Evolutionary conservation across 1,140 invertebrate species (phyloP).

Genomic region (Saccostrea echinata): DNA sequence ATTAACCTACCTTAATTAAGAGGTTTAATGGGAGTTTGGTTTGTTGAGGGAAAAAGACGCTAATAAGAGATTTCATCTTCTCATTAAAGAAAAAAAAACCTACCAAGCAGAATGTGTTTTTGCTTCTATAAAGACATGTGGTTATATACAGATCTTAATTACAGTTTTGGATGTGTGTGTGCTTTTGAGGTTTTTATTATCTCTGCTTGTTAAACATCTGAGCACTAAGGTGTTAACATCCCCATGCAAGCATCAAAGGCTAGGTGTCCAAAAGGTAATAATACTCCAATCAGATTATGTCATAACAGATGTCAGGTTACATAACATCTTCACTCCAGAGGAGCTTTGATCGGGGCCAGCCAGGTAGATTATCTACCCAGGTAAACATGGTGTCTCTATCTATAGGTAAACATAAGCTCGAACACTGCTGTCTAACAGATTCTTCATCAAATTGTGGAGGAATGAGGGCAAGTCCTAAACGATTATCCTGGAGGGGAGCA

Average conservation of each 20-base stretch:
- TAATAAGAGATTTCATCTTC: no score
- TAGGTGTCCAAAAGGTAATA: slow-evolving; percentile 33
- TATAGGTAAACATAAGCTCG: not conserved
- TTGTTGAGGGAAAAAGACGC: no score
- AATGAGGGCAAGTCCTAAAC: slow-evolving; percentile 26
- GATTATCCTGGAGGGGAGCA: not conserved
- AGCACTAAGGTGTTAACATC: slow-evolving; percentile 25
- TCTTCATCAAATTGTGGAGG: not conserved
- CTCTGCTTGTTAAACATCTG: slow-evolving; percentile 10
- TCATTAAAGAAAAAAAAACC: not conserved
- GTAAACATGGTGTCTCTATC: slow-evolving; percentile 27
- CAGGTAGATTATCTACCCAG: slow-evolving; percentile 21
- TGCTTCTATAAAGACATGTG: not conserved
- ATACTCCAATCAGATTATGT: slow-evolving; percentile 37
- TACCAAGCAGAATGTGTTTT: not conserved
- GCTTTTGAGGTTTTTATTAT: not conserved
- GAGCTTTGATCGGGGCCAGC: slow-evolving; percentile 3
- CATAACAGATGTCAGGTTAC: slow-evolving; percentile 13
- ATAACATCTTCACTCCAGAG: slow-evolving; percentile 34
- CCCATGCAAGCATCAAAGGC: slow-evolving; percentile 11
- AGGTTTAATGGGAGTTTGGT: no score
- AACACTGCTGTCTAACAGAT: not conserved
- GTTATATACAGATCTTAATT: not conserved
- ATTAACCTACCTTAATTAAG: no score
- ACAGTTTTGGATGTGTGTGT: not conserved